A percentile compares a stretch with the other conserved stretches of the same genome.
phyloP scores from a whole-genome alignment of 2,113 vertebrate genomes.

The Antechinus flavipes region DNA sequence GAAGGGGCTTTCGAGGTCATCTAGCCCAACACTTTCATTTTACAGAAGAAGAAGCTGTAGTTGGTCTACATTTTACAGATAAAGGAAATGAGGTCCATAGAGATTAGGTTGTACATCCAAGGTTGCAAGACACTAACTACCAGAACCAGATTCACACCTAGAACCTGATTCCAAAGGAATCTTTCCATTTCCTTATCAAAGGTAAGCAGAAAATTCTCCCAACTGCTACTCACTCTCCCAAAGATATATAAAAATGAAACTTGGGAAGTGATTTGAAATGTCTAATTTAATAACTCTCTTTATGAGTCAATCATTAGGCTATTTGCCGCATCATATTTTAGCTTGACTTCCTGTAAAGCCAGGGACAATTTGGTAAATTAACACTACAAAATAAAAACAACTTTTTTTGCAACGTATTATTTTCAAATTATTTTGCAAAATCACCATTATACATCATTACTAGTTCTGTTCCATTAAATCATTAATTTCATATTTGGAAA shows the following conservation, averaged over 20 bases:
- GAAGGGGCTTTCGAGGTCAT: background rate
- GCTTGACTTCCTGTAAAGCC: background rate
- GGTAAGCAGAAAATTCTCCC: background rate
- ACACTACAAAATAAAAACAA: background rate
- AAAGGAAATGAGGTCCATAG: background rate
- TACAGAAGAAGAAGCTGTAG: background rate
- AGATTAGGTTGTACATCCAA: background rate
- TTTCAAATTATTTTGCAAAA: background rate
- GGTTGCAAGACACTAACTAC: background rate
- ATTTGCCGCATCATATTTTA: background rate
- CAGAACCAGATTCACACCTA: background rate
- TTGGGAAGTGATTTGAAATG: background rate
- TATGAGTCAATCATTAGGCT: background rate
- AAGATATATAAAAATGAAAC: background rate
- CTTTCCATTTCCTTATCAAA: background rate
- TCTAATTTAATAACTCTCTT: too few species aligned
- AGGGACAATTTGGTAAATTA: background rate
- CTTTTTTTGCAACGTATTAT: background rate
- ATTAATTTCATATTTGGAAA: background rate
- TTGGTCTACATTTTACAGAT: background rate
- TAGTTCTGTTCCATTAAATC: background rate
- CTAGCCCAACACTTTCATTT: background rate
- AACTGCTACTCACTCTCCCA: background rate
- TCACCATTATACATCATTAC: background rate
- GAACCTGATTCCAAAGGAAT: background rate